Base-by-base conservation (phyloP, 2,797 vertebrate species). In the Coracias cyanogaster region DNA sequence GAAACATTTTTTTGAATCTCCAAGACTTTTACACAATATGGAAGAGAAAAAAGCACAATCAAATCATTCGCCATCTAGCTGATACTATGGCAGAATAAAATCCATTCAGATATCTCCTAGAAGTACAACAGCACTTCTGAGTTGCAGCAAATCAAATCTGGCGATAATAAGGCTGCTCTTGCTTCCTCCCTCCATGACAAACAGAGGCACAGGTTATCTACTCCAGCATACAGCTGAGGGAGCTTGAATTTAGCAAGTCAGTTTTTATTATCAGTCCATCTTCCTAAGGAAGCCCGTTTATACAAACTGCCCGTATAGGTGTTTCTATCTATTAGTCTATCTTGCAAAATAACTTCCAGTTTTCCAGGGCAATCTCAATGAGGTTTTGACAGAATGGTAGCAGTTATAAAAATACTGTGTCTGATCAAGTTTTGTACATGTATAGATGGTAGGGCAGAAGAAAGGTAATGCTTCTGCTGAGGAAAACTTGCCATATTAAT, bases 81-180 rank as follows among this genome's bases (percentile, higher is more conserved):
- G 72, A 92, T 74, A 76, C 43, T 85, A 69, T 12, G 83, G 58
- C 79, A 82, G 88, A 94, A 66, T 37, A 79, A 95, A 93, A 92
- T 94, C 85, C 80, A 79, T 76, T 81, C 87, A 73, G 77, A 82
- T 66, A 73, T 84, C 78, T 90, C 46, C 70, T 76, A 60, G 74
- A 83, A 86, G 71, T 60, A 71, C 55, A 79, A 82, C 65, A 91
- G 52, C 69, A 33, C 46, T 82, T 86, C 60, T 52, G 73, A 90
- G 62, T 15, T 94, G 66, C 77, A 80, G 64, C 51, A 84, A 88
- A 91, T 89, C 73, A 57, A 72, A 90, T 86, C 26, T 49, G 60
- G 77, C 0, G 46, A 84, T 90, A 94, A 69, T 26, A 73, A 43
- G 39, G 24, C 74, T 46, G 54, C 33, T 83, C 66, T 94, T 1